phyloP scores from a whole-genome alignment of 2,888 invertebrate species.

The Bombylius major region DNA sequence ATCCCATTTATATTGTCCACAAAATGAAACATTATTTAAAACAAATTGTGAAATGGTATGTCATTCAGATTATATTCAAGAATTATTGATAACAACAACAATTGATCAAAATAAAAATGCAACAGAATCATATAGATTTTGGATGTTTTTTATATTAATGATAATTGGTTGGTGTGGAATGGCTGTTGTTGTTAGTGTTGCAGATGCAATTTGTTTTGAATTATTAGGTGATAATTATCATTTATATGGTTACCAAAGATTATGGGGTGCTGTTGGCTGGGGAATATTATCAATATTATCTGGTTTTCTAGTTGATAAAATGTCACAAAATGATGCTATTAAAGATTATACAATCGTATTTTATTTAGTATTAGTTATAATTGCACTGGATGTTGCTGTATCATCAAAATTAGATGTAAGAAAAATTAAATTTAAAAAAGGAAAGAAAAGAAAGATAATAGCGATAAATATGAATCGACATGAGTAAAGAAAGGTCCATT shows the following conservation, averaged over 20 bases:
- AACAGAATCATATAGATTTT: conserved; percentile 50
- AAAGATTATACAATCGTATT: conserved; percentile 76
- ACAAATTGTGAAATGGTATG: conserved; percentile 28
- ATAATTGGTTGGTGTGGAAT: conserved; percentile 72
- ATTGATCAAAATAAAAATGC: conserved; percentile 24
- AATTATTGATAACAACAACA: conserved; percentile 7
- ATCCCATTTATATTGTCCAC: conserved; percentile 25
- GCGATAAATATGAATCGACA: no score
- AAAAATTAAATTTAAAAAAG: not conserved
- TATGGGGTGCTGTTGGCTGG: conserved; percentile 84
- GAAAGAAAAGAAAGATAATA: not conserved
- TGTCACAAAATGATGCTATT: conserved; percentile 44
- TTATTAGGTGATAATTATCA: conserved; percentile 61
- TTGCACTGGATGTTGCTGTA: conserved; percentile 52
- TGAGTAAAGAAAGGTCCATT: no score
- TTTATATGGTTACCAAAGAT: conserved; percentile 70
- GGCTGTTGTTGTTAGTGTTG: conserved; percentile 75
- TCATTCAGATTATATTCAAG: conserved; percentile 20
- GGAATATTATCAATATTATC: conserved; percentile 63
- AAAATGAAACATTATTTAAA: conserved; percentile 22
- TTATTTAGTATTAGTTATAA: conserved; percentile 53
- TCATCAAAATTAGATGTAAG: conserved; percentile 50
- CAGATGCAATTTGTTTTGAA: conserved; percentile 81
- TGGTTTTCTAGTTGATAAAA: conserved; percentile 63
- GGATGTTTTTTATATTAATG: conserved; percentile 63